Base-by-base conservation (phyloP, 2,113 vertebrate species). In the Myotis davidii region DNA sequence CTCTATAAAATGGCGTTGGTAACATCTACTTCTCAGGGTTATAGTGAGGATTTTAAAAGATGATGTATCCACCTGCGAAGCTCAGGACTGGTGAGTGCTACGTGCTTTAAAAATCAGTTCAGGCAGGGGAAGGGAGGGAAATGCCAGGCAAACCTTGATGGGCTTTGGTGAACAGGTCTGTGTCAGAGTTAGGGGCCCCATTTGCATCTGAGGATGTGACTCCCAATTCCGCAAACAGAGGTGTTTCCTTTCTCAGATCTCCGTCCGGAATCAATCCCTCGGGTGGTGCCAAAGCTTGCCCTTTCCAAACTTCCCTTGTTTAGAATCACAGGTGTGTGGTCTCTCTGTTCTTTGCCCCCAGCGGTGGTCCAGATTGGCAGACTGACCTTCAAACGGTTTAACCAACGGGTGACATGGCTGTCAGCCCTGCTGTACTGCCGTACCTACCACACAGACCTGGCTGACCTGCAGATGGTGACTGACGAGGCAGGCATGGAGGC, bases 341-440 rank as follows among this genome's bases (percentile, higher is more conserved):
- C 37, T 91, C n/a, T 93, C 2, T 93, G 72, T 77, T 84, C 73
- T 90, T 52, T 65, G 23, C 39, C 29, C 27, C 3, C 82, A 97
- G 96, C 5, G 13, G 13, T 3, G 45, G 92, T 96, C 11, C 42
- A 50, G 29, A 95, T 98, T 2, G 76, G 93, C 13, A 2, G 3
- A 8, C 37, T 42, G 65, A 85, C 0, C 83, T 97, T 98, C 78
- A 48, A 7, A 14, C 16, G 93, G 39, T 94, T 95, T 81, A 81
- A 88, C 11, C 65, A 39, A 7, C 0, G 3, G 6, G 52, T 45
- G 94, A 87, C 70, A 0, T 96, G 98, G 98, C 11, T 7, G 45
- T 52, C 32, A 3, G 97, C 97, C 1, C 45, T 91, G 73, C 29
- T 6, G 4, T 95, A 85, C 72, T 98, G 95, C 39, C 90, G 72